Percentiles rank a stretch among this genome's conserved stretches.
phyloP scores from a whole-genome alignment of 2,797 vertebrate species.

The Synanceia verrucosa region DNA sequence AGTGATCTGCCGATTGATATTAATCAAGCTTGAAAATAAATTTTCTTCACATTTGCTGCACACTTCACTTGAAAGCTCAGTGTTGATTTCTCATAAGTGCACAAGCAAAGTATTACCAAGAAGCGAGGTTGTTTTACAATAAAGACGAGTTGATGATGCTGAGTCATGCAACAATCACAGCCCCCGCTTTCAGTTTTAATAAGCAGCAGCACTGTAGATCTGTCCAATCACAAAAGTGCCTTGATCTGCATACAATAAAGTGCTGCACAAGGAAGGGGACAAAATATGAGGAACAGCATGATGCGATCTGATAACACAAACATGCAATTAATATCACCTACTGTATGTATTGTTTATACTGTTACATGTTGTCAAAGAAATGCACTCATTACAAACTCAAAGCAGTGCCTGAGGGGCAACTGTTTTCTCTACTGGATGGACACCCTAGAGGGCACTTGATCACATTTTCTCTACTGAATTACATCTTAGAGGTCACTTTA shows the following conservation, averaged over 20 bases:
- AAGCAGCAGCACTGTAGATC: not conserved
- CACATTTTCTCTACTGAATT: not conserved
- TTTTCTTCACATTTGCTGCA: too few species aligned
- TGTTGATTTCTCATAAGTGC: slow-evolving; percentile 21
- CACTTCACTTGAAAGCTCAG: not conserved
- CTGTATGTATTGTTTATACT: not conserved
- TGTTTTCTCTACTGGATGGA: too few species aligned
- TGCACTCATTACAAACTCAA: not conserved
- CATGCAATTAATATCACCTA: not conserved
- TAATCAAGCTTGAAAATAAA: not conserved
- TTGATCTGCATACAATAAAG: not conserved
- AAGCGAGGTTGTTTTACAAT: slow-evolving; percentile 26
- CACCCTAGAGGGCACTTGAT: not conserved
- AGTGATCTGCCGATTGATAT: not conserved
- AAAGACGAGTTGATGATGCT: slow-evolving; percentile 21
- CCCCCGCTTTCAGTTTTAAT: slow-evolving; percentile 6
- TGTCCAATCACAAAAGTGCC: slow-evolving; percentile 3
- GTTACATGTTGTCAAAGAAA: not conserved
- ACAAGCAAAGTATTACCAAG: slow-evolving; percentile 18
- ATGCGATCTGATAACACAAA: not conserved
- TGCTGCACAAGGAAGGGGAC: not conserved
- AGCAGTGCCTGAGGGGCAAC: not conserved
- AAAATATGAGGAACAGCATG: not conserved
- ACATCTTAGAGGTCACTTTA: not conserved
- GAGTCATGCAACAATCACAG: slow-evolving; percentile 39